Conservation (phyloP, 2,888 invertebrate genomes). For the Chymomyza procnemis region DNA sequence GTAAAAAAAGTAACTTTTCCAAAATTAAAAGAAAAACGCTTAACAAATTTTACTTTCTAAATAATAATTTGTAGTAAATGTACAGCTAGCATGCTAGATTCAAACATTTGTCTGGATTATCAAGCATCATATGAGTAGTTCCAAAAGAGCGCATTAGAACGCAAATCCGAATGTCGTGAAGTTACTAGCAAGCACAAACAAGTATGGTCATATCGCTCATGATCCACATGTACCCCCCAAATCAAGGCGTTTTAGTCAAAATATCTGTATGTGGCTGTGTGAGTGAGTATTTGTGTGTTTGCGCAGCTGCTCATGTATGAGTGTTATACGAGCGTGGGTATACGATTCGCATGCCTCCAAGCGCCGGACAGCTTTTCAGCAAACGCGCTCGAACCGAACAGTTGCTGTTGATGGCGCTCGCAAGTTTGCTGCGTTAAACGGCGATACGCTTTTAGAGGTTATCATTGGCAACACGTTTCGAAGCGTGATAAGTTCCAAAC, state of each 20-base stretch:
- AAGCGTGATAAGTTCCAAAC: background rate
- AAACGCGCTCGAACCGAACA: conserved; percentile 39
- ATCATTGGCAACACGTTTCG: background rate
- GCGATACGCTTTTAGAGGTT: background rate
- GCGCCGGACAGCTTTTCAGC: conserved; percentile 20
- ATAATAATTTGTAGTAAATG: background rate
- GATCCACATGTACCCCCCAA: background rate
- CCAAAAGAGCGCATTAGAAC: background rate
- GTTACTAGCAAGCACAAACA: background rate
- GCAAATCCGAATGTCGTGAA: background rate
- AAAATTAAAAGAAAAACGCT: too few relatives aligned
- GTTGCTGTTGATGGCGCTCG: conserved; percentile 47
- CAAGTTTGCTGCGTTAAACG: conserved; percentile 5
- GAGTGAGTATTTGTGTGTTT: conserved; percentile 19
- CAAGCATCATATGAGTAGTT: background rate
- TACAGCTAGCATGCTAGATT: background rate
- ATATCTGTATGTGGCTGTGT: conserved; percentile 1
- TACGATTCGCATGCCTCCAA: conserved; percentile 47
- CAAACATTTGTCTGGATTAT: background rate
- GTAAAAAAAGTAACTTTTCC: background rate
- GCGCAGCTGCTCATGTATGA: conserved; percentile 24
- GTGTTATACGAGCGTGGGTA: conserved; percentile 24
- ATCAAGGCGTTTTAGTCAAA: background rate
- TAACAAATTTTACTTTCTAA: too few relatives aligned
- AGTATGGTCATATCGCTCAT: background rate